Percentiles rank a stretch among this genome's conserved stretches.
These are phyloP conservation scores for Ctena decussata DNA, from an alignment of 2,888 invertebrate species.

Conservation along the genomic window DNA sequence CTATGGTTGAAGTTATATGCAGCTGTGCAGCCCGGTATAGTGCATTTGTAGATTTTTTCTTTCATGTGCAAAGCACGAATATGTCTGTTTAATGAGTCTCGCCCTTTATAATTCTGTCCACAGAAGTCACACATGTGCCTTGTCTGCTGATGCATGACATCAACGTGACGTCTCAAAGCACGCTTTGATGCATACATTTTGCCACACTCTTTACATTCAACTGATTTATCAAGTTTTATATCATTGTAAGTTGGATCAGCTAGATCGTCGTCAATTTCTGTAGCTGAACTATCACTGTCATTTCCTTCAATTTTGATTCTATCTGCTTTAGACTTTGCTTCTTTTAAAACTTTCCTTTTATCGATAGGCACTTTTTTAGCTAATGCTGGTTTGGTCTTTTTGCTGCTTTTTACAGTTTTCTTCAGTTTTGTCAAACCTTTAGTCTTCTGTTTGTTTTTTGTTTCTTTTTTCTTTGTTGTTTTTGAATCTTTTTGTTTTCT, in stretches of 20 bases:
- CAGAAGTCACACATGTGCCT: constrained; percentile 79
- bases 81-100: constrained; percentile 81
- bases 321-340: not conserved
- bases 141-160: constrained; percentile 50
- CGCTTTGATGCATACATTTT: constrained; percentile 63
- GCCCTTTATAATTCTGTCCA: constrained; percentile 77
- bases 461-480: not conserved
- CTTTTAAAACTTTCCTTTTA: not conserved
- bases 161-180: constrained; percentile 63
- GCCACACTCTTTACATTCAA: constrained; percentile 56
- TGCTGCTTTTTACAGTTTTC: constrained; percentile 4
- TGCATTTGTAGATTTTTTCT: constrained; percentile 79
- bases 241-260: not conserved
- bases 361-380: not conserved
- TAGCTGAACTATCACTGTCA: constrained; percentile 2
- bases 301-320: not conserved
- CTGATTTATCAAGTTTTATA: not conserved
- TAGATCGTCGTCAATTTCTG: not conserved
- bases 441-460: not conserved
- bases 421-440: not conserved
- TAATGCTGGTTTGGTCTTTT: not conserved
- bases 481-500: not conserved
- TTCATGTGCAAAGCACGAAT: constrained; percentile 79
- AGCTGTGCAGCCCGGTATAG: constrained; percentile 75
- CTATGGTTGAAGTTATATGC: constrained; percentile 83